These are phyloP conservation scores for Drosophila punjabiensis DNA, from an alignment of 1,140 invertebrate species.

Conservation along the genomic window DNA sequence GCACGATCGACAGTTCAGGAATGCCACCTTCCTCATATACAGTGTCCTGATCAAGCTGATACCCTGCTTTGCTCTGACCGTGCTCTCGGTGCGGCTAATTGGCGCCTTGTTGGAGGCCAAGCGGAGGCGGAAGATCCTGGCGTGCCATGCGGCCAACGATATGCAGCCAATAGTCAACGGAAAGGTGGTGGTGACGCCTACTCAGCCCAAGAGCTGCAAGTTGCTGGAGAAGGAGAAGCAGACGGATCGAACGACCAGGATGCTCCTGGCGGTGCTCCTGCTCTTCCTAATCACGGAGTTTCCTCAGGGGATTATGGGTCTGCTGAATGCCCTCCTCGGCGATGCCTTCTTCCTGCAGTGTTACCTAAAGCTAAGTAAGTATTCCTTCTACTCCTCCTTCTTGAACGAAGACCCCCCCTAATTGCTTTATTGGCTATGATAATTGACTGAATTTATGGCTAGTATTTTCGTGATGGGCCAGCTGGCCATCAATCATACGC, in stretches of 20 bases:
- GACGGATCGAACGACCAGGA: slow-evolving; percentile 95
- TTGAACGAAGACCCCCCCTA: background rate
- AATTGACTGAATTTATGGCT: slow-evolving; percentile 48
- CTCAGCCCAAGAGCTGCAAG: slow-evolving; percentile 85
- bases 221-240: slow-evolving; percentile 89
- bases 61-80: slow-evolving; percentile 92
- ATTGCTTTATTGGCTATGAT: slow-evolving; percentile 51
- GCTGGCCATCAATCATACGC: slow-evolving; percentile 61
- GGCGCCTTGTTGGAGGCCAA: slow-evolving; percentile 92
- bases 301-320: slow-evolving; percentile 93
- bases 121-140: slow-evolving; percentile 89
- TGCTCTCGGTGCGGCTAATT: slow-evolving; percentile 92
- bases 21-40: slow-evolving; percentile 93
- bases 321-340: slow-evolving; percentile 91
- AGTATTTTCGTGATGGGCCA: slow-evolving; percentile 16
- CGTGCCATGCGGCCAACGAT: slow-evolving; percentile 86
- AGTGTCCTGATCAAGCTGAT: slow-evolving; percentile 94
- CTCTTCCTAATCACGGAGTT: slow-evolving; percentile 95
- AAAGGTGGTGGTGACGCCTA: slow-evolving; percentile 72
- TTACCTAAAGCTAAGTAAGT: slow-evolving; percentile 90
- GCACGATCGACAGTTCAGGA: slow-evolving; percentile 75
- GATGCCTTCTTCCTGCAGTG: slow-evolving; percentile 91
- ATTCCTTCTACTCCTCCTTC: background rate
- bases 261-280: slow-evolving; percentile 96
- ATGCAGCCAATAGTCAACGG: slow-evolving; percentile 85